Evolutionary conservation across 1,140 invertebrate species (phyloP).

Genomic region (Vanessa atalanta): DNA sequence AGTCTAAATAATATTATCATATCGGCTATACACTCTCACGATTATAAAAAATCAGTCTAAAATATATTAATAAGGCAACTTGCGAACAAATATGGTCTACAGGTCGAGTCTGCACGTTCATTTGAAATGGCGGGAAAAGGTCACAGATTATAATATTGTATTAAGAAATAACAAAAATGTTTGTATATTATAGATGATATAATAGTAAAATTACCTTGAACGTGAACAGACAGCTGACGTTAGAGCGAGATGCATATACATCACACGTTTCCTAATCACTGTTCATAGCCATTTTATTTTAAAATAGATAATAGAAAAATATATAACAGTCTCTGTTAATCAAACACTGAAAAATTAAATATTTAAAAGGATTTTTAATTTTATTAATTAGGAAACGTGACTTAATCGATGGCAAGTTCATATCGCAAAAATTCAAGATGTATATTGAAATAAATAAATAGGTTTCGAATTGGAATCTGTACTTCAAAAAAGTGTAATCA

Average conservation of each 20-base stretch:
- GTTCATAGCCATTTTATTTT: neutral
- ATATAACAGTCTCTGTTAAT: neutral
- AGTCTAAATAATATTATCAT: conserved; percentile 35
- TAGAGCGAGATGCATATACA: neutral
- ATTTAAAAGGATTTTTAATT: neutral
- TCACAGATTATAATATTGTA: neutral
- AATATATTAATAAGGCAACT: conserved; percentile 80
- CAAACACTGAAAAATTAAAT: neutral
- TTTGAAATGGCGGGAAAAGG: conserved; percentile 16
- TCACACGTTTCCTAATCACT: conserved; percentile 7
- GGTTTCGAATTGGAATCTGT: neutral
- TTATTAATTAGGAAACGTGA: conserved; percentile 9
- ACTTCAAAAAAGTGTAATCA: neutral
- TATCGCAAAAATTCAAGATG: neutral
- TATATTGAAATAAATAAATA: neutral
- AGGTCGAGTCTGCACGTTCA: conserved; percentile 23
- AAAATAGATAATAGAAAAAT: neutral
- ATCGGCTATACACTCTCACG: conserved; percentile 54
- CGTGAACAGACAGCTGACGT: neutral
- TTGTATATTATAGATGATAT: neutral
- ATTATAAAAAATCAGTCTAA: conserved; percentile 80
- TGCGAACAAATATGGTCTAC: conserved; percentile 58
- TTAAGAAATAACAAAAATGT: neutral
- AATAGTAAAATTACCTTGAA: neutral
- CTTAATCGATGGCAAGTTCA: conserved; percentile 7